A percentile compares a stretch with the other conserved stretches of the same genome.
Conservation (phyloP, 2,888 invertebrate species). For the Mesochorus sp. region DNA sequence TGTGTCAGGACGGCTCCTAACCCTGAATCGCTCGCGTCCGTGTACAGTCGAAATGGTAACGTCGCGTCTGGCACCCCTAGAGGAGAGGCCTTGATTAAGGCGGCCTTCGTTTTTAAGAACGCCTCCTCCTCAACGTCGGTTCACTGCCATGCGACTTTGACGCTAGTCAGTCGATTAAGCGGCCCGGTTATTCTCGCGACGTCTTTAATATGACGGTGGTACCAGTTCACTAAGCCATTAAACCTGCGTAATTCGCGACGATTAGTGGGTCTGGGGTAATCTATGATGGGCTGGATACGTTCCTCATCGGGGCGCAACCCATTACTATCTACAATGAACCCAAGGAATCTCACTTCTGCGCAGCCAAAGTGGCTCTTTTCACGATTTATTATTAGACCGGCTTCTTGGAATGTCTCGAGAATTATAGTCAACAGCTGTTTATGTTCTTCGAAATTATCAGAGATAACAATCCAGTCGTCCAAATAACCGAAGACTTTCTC, state of each 20-base stretch:
- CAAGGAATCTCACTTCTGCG: too few species aligned
- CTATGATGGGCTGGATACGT: too few species aligned
- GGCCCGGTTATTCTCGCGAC: constrained; percentile 28
- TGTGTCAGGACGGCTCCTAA: neutral
- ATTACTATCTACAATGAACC: too few species aligned
- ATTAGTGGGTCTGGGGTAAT: too few species aligned
- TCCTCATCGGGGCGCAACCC: too few species aligned
- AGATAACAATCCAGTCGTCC: too few species aligned
- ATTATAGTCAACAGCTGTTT: too few species aligned
- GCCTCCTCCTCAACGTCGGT: constrained; percentile 36
- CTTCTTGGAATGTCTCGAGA: too few species aligned
- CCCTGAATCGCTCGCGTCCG: neutral
- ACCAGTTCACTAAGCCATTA: neutral
- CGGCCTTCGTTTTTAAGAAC: constrained; percentile 32
- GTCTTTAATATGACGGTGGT: neutral
- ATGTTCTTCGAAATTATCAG: too few species aligned
- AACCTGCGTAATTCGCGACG: neutral
- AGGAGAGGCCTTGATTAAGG: neutral
- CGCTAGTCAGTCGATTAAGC: constrained; percentile 30
- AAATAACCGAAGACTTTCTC: too few species aligned
- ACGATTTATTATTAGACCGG: too few species aligned
- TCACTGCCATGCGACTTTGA: constrained; percentile 48
- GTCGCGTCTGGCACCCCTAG: constrained; percentile 4
- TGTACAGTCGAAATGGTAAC: neutral
- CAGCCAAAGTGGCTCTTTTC: too few species aligned